Percentiles rank a stretch among this genome's conserved stretches.
These are phyloP conservation scores for Clepsis dumicolana DNA, from an alignment of 2,888 invertebrate genomes.

Conservation along the genomic window DNA sequence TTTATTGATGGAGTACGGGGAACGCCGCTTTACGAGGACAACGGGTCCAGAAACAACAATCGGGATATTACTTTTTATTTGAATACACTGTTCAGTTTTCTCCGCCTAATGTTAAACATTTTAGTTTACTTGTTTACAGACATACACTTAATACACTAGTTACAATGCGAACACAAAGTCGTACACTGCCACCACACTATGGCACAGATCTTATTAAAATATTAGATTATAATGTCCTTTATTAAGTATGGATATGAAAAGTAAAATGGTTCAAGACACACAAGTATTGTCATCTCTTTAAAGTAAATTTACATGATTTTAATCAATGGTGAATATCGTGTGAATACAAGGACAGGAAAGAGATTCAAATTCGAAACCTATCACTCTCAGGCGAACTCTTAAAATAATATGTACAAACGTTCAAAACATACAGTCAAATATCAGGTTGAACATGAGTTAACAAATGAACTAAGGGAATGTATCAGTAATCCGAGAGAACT, in stretches of 20 bases:
- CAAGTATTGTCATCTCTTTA: slow-evolving; percentile 42
- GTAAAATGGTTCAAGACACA: slow-evolving; percentile 35
- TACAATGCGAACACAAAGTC: slow-evolving; percentile 76
- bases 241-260: slow-evolving; percentile 54
- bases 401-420: slow-evolving; percentile 85
- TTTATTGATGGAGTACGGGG: slow-evolving; percentile 48
- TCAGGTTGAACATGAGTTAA: slow-evolving; percentile 63
- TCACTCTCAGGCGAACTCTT: slow-evolving; percentile 81
- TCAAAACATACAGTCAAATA: slow-evolving; percentile 79
- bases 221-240: slow-evolving; percentile 69
- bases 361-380: slow-evolving; percentile 80
- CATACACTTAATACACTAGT: slow-evolving; percentile 75
- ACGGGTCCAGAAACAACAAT: slow-evolving; percentile 34
- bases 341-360: slow-evolving; percentile 64
- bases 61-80: slow-evolving; percentile 50
- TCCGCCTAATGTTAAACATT: slow-evolving; percentile 70
- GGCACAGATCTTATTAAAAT: slow-evolving; percentile 81
- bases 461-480: slow-evolving; percentile 54
- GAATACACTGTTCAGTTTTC: slow-evolving; percentile 61
- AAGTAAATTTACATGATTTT: slow-evolving; percentile 44
- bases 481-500: slow-evolving; percentile 65
- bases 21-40: slow-evolving; percentile 34
- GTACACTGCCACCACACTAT: slow-evolving; percentile 80
- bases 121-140: slow-evolving; percentile 76
- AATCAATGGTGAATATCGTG: slow-evolving; percentile 41